Evolutionary conservation across 2,113 vertebrate genomes (phyloP).

Genomic region (Burhinus oedicnemus): DNA sequence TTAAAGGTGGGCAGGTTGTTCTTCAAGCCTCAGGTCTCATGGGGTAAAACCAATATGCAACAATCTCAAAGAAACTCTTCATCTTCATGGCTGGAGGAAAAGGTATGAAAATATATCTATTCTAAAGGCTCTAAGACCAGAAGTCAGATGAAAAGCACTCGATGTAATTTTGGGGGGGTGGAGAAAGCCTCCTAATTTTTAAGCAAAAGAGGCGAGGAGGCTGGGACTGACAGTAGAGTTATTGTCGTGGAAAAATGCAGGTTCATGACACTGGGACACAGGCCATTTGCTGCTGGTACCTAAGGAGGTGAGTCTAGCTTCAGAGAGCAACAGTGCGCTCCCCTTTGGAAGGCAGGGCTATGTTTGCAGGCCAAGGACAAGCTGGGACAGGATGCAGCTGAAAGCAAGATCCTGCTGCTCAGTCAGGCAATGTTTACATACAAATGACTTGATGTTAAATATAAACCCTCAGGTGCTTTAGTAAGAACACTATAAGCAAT

Average conservation of each 20-base stretch:
- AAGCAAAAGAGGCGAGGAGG: not conserved
- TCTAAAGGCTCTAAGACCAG: not conserved
- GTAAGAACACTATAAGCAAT: not conserved
- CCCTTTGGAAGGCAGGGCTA: not conserved
- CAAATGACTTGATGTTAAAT: constrained; percentile 10
- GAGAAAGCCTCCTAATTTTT: not conserved
- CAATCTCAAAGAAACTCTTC: not conserved
- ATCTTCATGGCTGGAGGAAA: not conserved
- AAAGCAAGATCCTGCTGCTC: not conserved
- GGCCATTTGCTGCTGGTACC: not conserved
- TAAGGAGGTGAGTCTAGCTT: not conserved
- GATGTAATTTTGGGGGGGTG: not conserved
- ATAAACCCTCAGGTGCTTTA: constrained; percentile 33
- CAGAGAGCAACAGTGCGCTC: fast-evolving
- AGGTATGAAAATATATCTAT: not conserved
- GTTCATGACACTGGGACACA: not conserved
- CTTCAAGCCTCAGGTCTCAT: not conserved
- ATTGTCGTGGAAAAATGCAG: not conserved
- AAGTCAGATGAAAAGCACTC: not conserved
- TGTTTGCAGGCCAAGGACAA: not conserved
- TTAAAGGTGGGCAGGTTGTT: not conserved
- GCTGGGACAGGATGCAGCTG: constrained; percentile 50
- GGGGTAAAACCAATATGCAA: not conserved
- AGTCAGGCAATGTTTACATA: constrained; percentile 36
- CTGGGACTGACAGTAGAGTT: not conserved